These are phyloP conservation scores for Neosilurus hyrtlii DNA, from an alignment of 2,797 vertebrate genomes.

Conservation along the genomic window DNA sequence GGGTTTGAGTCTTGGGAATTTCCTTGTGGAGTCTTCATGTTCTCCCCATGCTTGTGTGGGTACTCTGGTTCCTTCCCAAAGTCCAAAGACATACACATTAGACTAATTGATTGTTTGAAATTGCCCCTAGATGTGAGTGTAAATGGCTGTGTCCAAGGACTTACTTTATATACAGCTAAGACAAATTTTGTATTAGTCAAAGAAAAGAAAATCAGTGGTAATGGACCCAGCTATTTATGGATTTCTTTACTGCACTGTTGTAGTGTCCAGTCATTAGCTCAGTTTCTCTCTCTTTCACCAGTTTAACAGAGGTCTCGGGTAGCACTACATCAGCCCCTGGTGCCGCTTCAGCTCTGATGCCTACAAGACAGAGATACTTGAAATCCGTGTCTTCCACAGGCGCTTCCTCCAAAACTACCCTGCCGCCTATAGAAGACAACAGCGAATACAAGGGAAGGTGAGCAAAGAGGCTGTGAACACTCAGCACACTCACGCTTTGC, in stretches of 20 bases:
- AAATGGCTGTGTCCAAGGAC: too few species aligned
- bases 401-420: slow-evolving; percentile 89
- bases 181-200: background rate
- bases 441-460: slow-evolving; percentile 90
- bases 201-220: background rate
- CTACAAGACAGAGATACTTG: slow-evolving; percentile 89
- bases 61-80: too few species aligned
- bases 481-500: background rate
- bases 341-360: slow-evolving; percentile 69
- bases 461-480: slow-evolving; percentile 17
- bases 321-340: slow-evolving; percentile 71
- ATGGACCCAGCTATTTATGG: background rate
- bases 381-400: slow-evolving; percentile 97
- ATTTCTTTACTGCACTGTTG: background rate
- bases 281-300: slow-evolving; percentile 51
- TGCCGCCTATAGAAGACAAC: slow-evolving; percentile 93
- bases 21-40: too few species aligned
- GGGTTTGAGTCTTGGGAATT: too few species aligned
- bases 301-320: slow-evolving; percentile 90
- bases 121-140: too few species aligned
- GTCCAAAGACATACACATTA: too few species aligned
- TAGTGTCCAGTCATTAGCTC: background rate
- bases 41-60: too few species aligned
- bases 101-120: too few species aligned
- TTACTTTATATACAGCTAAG: too few species aligned